Evolutionary conservation across 1,140 invertebrate species (phyloP).

Genomic region (Hetaerina americana): DNA sequence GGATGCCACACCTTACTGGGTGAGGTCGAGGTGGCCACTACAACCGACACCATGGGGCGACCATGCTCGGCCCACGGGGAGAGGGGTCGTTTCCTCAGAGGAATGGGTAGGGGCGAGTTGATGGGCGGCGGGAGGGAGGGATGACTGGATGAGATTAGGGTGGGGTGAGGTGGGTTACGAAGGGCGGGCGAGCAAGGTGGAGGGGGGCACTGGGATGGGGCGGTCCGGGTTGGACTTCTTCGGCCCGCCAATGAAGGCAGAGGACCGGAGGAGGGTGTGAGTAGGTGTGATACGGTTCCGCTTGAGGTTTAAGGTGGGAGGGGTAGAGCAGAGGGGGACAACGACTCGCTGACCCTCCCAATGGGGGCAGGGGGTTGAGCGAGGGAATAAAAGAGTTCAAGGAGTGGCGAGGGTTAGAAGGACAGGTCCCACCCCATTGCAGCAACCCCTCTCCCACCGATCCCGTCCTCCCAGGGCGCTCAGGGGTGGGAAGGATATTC

Average conservation of each 20-base stretch:
- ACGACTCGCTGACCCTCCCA: not conserved
- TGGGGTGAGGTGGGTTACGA: not conserved
- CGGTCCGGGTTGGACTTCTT: not conserved
- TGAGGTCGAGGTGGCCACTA: not conserved
- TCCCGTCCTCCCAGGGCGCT: too few species aligned
- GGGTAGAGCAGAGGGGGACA: not conserved
- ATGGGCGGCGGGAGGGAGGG: too few species aligned
- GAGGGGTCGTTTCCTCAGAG: too few species aligned
- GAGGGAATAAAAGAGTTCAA: not conserved
- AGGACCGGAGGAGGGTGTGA: not conserved
- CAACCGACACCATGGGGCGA: not conserved
- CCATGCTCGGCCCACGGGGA: not conserved
- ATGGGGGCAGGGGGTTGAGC: not conserved
- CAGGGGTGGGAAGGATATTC: too few species aligned
- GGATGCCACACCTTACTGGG: not conserved
- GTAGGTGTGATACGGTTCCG: not conserved
- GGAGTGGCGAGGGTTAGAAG: not conserved
- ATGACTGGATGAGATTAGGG: too few species aligned
- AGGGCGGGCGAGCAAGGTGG: not conserved
- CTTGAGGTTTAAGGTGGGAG: not conserved
- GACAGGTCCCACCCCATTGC: too few species aligned
- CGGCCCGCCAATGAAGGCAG: not conserved
- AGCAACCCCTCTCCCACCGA: too few species aligned
- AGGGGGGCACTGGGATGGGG: not conserved
- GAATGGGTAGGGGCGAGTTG: too few species aligned